phyloP scores from a whole-genome alignment of 2,888 invertebrate genomes.

The Apamea monoglypha region DNA sequence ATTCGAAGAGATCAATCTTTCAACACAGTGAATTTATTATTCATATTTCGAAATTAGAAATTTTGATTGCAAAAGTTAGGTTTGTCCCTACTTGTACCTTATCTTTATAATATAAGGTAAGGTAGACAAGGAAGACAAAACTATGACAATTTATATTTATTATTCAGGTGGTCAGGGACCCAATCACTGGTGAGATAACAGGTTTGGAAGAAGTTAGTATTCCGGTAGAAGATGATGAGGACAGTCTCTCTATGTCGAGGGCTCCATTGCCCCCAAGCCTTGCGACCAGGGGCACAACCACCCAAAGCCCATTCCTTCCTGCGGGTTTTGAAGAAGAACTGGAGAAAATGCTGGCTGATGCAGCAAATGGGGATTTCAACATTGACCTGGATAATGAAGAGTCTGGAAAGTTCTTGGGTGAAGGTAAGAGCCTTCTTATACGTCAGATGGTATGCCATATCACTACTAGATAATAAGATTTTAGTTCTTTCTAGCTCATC shows the following conservation, averaged over 20 bases:
- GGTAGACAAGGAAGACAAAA: neutral
- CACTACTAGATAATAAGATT: neutral
- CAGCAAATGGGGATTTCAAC: slow-evolving; percentile 80
- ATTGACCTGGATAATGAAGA: slow-evolving; percentile 84
- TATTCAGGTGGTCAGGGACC: slow-evolving; percentile 92
- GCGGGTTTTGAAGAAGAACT: slow-evolving; percentile 93
- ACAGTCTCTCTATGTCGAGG: slow-evolving; percentile 93
- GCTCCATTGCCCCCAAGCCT: slow-evolving; percentile 93
- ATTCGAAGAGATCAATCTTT: neutral
- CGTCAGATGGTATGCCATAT: neutral
- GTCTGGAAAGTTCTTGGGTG: slow-evolving; percentile 86
- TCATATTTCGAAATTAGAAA: neutral
- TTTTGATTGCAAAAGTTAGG: neutral
- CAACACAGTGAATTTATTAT: neutral
- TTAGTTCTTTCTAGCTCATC: slow-evolving; percentile 17
- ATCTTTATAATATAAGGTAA: neutral
- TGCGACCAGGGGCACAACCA: slow-evolving; percentile 93
- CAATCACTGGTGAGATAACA: slow-evolving; percentile 93
- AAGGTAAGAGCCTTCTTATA: slow-evolving; percentile 76
- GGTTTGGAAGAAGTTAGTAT: slow-evolving; percentile 90
- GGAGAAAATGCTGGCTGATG: slow-evolving; percentile 83
- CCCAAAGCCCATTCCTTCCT: slow-evolving; percentile 96
- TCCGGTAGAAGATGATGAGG: slow-evolving; percentile 85
- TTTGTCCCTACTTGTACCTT: neutral
- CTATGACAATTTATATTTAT: neutral